phyloP scores from a whole-genome alignment of 2,888 invertebrate species.

The Platycheirus albimanus region DNA sequence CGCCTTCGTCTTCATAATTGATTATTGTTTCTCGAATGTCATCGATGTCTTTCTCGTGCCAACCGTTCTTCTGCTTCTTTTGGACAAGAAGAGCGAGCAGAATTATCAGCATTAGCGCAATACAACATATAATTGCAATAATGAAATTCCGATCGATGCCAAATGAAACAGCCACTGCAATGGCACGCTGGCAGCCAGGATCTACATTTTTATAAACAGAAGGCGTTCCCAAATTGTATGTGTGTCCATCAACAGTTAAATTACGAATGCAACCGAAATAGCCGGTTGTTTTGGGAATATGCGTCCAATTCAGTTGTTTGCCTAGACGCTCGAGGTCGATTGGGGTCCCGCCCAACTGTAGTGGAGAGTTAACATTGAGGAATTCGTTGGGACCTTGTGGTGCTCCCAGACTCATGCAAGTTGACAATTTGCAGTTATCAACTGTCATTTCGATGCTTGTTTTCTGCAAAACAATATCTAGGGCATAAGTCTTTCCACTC shows the following conservation, averaged over 20 bases:
- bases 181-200: slow-evolving; percentile 88
- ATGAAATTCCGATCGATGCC: slow-evolving; percentile 94
- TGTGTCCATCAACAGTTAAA: slow-evolving; percentile 92
- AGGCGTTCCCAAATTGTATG: slow-evolving; percentile 94
- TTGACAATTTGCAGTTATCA: slow-evolving; percentile 88
- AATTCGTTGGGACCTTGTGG: slow-evolving; percentile 89
- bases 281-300: slow-evolving; percentile 87
- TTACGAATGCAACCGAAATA: slow-evolving; percentile 96
- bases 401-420: slow-evolving; percentile 88
- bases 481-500: slow-evolving; percentile 93
- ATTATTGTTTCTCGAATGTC: slow-evolving; percentile 98
- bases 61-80: slow-evolving; percentile 91
- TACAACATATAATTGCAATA: slow-evolving; percentile 94
- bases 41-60: slow-evolving; percentile 95
- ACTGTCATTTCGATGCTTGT: slow-evolving; percentile 90
- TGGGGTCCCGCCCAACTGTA: slow-evolving; percentile 92
- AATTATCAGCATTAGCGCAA: slow-evolving; percentile 89
- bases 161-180: slow-evolving; percentile 90
- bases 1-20: slow-evolving; percentile 98
- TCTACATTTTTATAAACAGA: slow-evolving; percentile 88
- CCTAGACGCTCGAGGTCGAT: slow-evolving; percentile 86
- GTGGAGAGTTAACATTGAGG: slow-evolving; percentile 92
- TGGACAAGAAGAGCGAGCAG: slow-evolving; percentile 96
- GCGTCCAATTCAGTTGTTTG: slow-evolving; percentile 87
- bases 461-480: slow-evolving; percentile 89